Evolutionary conservation across 1,140 invertebrate species (phyloP), one percentile per base, ranked within the genome.

Genomic region (Zaprionus vittiger): DNA sequence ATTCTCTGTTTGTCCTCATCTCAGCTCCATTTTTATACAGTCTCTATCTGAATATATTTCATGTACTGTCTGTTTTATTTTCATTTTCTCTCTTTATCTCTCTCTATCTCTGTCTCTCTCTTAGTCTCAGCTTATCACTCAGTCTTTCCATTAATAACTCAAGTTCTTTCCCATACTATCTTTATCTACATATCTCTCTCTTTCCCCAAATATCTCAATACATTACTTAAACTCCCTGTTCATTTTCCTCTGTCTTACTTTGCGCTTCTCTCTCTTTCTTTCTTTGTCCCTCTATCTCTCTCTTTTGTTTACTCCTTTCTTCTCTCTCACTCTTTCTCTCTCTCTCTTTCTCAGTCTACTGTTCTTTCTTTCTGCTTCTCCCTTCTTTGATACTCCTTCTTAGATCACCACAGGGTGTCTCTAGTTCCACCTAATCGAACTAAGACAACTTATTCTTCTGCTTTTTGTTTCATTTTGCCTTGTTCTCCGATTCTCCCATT

Each of bases 401-500:
- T 12, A 1, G 28, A 12, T 52, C 20, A 4, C 11, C 47, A 57
- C 52, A 66, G 64, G 55, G 65, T 68, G 37, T 52, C 11, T 52
- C 20, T 5, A 22, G 47, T 49, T 20, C 17, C 47, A 49, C 5
- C 20, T 49, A 49, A 49, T 20, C 20, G 11, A 11, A 24, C 22
- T 6, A 24, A 20, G 14, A 26, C 9, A 26, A 37, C 31, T 55
- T 15, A 11, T 26, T 3, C 22, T 24, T 20, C 38, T 17, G 5
- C 47, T 44, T 47, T 14, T 59, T 15, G 7, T 62, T n/a, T 47
- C 49, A 47, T 64, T 64, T 61, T 44, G 24, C 52, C 47, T 56
- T 38, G 24, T 56, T 65, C 61, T 47, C 64, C 57, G 52, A 41
- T 56, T 65, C 61, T 47, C 71, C 47, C 47, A 52, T 52, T 52